Evolutionary conservation across 2,113 vertebrate species (phyloP), one percentile per base, ranked within the genome.

Genomic region (Xyliphius kryptos): DNA sequence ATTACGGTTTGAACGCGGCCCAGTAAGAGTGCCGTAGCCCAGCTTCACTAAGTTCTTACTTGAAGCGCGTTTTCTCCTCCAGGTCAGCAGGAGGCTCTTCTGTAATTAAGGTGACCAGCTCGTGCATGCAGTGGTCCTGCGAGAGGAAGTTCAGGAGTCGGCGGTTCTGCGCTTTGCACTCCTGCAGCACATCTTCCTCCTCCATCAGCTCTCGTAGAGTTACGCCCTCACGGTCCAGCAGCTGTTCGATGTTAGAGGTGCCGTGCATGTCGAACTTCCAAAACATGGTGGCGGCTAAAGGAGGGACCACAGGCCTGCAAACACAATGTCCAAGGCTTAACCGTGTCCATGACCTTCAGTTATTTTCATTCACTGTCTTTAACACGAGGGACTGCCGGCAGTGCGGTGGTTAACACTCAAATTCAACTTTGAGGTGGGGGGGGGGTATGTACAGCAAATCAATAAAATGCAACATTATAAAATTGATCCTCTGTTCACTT

Each of bases 251-350:
- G 13, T 95, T 92, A 9, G 95, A 98, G 44, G 92, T 92, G 40
- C 90, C 91, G 78, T 95, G 95, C 83, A 98, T 62, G 81, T 98
- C 95, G 38, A 98, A 98, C 89, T 97, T 98, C 95, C 95, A 98
- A 88, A 98, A 98, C 95, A 98, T 98, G 84, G 72, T 87, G 88
- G 78, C 79, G 43, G 76, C 81, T 75, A 80, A 70, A 76, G 77
- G 53, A 74, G 77, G 77, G 78, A 82, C 69, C 79, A 74, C 69
- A 75, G 74, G 76, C 71, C 93, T 96, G 68, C 70, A 76, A 53
- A 79, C 69, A 71, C 20, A 21, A 56, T 46, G 13, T 10, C 5
- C 5, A 38, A 38, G 5, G n/a, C n/a, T n/a, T n/a, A n/a, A n/a
- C n/a, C n/a, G n/a, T n/a, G n/a, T n/a, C n/a, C n/a, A n/a, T n/a